These are phyloP conservation scores for Acronicta psi DNA, from an alignment of 2,888 invertebrate genomes.

Conservation along the genomic window DNA sequence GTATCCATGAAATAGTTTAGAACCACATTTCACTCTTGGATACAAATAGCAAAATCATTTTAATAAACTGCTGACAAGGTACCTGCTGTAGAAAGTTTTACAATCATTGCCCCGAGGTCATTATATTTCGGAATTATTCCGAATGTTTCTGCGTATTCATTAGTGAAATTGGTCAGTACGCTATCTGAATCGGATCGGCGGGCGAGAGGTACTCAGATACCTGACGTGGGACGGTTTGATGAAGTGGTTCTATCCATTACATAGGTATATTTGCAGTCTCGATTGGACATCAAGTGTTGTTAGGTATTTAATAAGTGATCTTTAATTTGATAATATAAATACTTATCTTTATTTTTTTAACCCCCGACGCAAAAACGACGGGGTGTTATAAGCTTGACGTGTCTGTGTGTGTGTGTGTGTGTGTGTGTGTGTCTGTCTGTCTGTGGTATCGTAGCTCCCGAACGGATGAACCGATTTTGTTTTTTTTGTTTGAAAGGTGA, in stretches of 20 bases:
- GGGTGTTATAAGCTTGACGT: no score
- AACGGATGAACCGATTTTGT: no score
- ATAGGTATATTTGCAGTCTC: slow-evolving; percentile 13
- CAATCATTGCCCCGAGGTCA: slow-evolving; percentile 28
- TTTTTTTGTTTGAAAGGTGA: no score
- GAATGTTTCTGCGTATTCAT: slow-evolving; percentile 57
- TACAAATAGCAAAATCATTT: slow-evolving; percentile 29
- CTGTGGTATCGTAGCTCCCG: no score
- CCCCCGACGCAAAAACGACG: no score
- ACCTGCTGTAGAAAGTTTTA: slow-evolving; percentile 50
- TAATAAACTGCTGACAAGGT: slow-evolving; percentile 28
- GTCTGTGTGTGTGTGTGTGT: no score
- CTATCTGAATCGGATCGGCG: slow-evolving; percentile 30
- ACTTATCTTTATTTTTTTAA: no score
- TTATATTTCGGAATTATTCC: slow-evolving; percentile 47
- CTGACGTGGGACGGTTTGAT: slow-evolving; percentile 43
- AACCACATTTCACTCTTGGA: slow-evolving; percentile 7
- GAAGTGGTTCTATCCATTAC: slow-evolving; percentile 27
- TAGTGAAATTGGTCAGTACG: slow-evolving; percentile 66
- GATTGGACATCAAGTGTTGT: slow-evolving; percentile 27
- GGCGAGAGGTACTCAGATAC: slow-evolving; percentile 37
- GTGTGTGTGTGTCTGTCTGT: no score
- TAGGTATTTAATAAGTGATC: slow-evolving; percentile 2
- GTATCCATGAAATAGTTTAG: not conserved
- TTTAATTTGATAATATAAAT: no score